These are phyloP conservation scores for Sitta europaea DNA, from an alignment of 2,113 vertebrate genomes.

Conservation along the genomic window DNA sequence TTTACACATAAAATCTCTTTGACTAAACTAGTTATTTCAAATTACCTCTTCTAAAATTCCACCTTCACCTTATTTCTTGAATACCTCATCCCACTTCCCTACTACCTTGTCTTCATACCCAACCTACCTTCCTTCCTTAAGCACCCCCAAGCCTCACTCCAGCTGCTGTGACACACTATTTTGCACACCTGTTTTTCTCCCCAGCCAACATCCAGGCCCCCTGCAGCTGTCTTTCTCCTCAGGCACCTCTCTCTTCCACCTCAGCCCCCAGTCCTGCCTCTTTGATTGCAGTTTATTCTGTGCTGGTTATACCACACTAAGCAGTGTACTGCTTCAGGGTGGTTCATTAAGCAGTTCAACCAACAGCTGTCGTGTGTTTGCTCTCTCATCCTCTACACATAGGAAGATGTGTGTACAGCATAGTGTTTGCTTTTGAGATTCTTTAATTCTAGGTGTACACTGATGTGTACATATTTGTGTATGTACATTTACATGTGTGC, in stretches of 20 bases:
- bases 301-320: background rate
- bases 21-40: background rate
- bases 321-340: background rate
- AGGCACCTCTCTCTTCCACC: background rate
- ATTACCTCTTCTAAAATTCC: background rate
- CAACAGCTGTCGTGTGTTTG: background rate
- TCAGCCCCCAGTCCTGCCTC: background rate
- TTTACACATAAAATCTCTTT: background rate
- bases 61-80: background rate
- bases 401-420: background rate
- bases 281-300: background rate
- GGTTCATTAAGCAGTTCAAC: background rate
- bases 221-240: background rate
- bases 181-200: background rate
- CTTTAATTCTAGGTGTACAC: background rate
- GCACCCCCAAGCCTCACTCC: background rate
- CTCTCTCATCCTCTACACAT: background rate
- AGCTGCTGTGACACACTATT: background rate
- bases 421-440: background rate
- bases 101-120: background rate
- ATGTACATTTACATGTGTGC: no score
- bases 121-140: background rate
- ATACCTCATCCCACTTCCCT: background rate
- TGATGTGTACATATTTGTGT: background rate
- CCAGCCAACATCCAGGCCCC: background rate